Evolutionary conservation across 2,113 vertebrate genomes (phyloP).

Genomic region (Thymallus thymallus): DNA sequence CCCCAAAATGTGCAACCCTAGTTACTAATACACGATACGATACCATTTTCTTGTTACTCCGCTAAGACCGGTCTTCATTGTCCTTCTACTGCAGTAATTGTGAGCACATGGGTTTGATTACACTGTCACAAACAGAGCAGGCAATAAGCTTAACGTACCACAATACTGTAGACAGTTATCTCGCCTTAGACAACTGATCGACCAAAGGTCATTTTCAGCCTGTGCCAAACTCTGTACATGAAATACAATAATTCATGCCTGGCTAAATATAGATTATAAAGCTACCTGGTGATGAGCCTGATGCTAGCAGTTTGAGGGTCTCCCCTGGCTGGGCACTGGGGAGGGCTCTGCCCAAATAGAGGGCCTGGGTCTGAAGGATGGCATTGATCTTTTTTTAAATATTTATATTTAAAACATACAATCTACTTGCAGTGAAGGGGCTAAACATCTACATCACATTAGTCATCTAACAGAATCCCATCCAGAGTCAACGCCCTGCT

Average conservation of each 20-base stretch:
- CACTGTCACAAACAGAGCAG: not conserved
- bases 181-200: not conserved
- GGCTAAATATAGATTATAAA: too few relatives aligned
- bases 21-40: too few relatives aligned
- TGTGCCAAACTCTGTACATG: not conserved
- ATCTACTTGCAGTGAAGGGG: too few relatives aligned
- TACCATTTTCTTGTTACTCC: too few relatives aligned
- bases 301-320: slow-evolving; percentile 65
- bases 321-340: slow-evolving; percentile 65
- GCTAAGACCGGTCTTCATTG: too few relatives aligned
- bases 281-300: slow-evolving; percentile 74
- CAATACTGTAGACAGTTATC: not conserved
- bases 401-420: too few relatives aligned
- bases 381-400: slow-evolving; percentile 71
- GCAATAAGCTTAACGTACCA: not conserved
- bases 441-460: too few relatives aligned
- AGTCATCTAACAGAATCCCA: too few relatives aligned
- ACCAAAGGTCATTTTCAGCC: not conserved
- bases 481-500: too few relatives aligned
- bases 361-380: slow-evolving; percentile 82
- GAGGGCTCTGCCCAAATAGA: slow-evolving; percentile 79
- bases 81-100: not conserved
- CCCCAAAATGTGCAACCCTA: not conserved
- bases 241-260: not conserved
- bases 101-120: slow-evolving; percentile 7